Conservation (phyloP, 2,888 invertebrate genomes). For the Trisateles emortualis region DNA sequence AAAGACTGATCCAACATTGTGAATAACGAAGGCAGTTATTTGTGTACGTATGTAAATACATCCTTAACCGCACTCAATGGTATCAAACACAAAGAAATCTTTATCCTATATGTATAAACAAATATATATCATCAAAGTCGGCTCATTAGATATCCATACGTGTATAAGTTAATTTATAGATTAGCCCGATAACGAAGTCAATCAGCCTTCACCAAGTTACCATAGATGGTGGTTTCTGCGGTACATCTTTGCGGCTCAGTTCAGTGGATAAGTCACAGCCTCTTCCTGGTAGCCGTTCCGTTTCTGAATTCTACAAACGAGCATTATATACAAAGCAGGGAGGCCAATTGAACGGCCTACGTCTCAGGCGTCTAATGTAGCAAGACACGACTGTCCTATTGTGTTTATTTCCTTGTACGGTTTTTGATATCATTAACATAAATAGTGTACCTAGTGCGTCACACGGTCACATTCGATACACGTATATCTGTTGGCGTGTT, state of each 20-base stretch:
- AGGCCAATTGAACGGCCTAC: slow-evolving; percentile 76
- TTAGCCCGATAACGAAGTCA: slow-evolving; percentile 71
- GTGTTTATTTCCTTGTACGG: slow-evolving; percentile 83
- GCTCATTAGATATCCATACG: slow-evolving; percentile 55
- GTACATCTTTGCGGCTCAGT: slow-evolving; percentile 71
- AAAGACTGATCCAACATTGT: slow-evolving; percentile 57
- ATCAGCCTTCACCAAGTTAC: slow-evolving; percentile 69
- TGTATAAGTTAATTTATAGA: slow-evolving; percentile 62
- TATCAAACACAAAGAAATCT: slow-evolving; percentile 37
- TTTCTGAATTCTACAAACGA: slow-evolving; percentile 81
- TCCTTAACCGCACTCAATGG: slow-evolving; percentile 37
- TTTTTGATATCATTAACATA: slow-evolving; percentile 84
- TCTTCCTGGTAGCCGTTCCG: slow-evolving; percentile 76
- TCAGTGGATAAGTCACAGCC: slow-evolving; percentile 75
- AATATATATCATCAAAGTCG: slow-evolving; percentile 46
- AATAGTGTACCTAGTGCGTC: slow-evolving; percentile 74
- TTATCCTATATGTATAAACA: slow-evolving; percentile 31
- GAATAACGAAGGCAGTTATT: slow-evolving; percentile 51
- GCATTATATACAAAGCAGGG: slow-evolving; percentile 83
- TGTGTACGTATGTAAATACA: slow-evolving; percentile 44
- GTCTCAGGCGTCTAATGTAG: slow-evolving; percentile 79
- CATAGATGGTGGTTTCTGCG: slow-evolving; percentile 63
- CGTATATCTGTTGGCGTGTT: slow-evolving; percentile 66
- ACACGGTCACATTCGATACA: slow-evolving; percentile 77
- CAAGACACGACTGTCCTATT: slow-evolving; percentile 83